A percentile compares a stretch with the other conserved stretches of the same genome.
These are phyloP conservation scores for Ypsolopha scabrella DNA, from an alignment of 2,888 invertebrate genomes.

Conservation along the genomic window DNA sequence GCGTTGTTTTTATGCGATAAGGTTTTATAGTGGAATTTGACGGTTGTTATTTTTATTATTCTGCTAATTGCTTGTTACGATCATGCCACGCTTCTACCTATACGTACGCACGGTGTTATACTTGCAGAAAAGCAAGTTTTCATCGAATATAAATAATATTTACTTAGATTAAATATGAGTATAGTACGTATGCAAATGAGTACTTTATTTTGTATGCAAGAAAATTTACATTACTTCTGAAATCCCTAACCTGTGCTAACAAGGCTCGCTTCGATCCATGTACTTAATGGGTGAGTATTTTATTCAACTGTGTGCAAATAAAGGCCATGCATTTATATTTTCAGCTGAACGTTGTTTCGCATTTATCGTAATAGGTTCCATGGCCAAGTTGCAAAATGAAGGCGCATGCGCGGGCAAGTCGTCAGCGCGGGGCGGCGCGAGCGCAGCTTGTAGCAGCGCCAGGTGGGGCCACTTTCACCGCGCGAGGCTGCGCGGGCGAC, in stretches of 20 bases:
- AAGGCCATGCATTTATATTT: slow-evolving; percentile 60
- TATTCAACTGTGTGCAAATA: slow-evolving; percentile 31
- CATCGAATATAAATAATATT: too few species aligned
- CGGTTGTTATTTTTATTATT: too few species aligned
- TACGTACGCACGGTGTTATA: too few species aligned
- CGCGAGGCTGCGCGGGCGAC: slow-evolving; percentile 67
- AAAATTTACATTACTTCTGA: not conserved
- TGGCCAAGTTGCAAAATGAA: slow-evolving; percentile 68
- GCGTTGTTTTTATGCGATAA: too few species aligned
- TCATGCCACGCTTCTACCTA: too few species aligned
- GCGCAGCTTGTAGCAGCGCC: slow-evolving; percentile 3
- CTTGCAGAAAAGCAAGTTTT: too few species aligned
- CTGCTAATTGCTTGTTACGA: too few species aligned
- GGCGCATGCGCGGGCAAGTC: slow-evolving; percentile 57
- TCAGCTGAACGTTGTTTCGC: slow-evolving; percentile 52
- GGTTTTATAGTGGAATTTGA: too few species aligned
- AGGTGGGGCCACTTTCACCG: slow-evolving; percentile 61
- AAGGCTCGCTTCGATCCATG: not conserved
- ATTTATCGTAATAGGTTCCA: slow-evolving; percentile 65
- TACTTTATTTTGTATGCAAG: not conserved
- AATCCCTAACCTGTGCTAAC: not conserved
- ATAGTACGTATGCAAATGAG: too few species aligned
- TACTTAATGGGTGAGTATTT: not conserved
- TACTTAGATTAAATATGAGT: too few species aligned
- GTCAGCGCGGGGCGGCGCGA: slow-evolving; percentile 24